phyloP scores from a whole-genome alignment of 2,113 vertebrate species.

The Stegostoma tigrinum region DNA sequence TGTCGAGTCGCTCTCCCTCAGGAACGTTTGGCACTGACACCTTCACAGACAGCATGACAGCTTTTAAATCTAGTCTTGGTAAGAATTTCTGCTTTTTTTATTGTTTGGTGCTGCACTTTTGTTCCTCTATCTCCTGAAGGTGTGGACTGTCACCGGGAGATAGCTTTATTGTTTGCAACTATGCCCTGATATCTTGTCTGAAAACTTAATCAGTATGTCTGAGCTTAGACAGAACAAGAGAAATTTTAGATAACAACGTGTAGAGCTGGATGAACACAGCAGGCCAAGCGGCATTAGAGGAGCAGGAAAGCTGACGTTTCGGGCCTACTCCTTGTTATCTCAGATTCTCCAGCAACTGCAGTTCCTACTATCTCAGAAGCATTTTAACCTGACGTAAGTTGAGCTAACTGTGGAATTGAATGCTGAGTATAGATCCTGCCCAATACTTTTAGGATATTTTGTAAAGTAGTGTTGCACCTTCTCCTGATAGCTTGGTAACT shows the following conservation, averaged over 20 bases:
- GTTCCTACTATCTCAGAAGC: not conserved
- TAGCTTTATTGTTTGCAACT: not conserved
- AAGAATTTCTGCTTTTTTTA: not conserved
- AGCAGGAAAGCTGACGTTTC: too few relatives aligned
- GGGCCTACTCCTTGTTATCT: too few relatives aligned
- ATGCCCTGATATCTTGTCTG: not conserved
- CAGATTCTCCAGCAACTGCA: too few relatives aligned
- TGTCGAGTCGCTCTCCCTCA: constrained; percentile 69
- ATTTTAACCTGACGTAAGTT: not conserved
- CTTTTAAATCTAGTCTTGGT: constrained; percentile 92
- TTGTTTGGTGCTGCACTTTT: not conserved
- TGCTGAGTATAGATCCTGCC: not conserved
- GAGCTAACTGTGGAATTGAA: not conserved
- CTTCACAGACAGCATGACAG: constrained; percentile 69
- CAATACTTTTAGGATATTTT: not conserved
- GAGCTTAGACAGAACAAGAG: not conserved
- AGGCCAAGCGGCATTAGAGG: too few relatives aligned
- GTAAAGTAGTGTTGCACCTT: not conserved
- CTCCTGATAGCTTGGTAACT: not conserved
- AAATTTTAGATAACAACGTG: too few relatives aligned
- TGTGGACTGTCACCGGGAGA: not conserved
- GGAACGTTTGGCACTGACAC: constrained; percentile 60
- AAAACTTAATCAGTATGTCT: not conserved
- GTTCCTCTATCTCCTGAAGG: not conserved
- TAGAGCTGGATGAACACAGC: too few relatives aligned